Evolutionary conservation across 2,113 vertebrate genomes (phyloP), one percentile per base, ranked within the genome.

Genomic region (Falcunculus frontatus): DNA sequence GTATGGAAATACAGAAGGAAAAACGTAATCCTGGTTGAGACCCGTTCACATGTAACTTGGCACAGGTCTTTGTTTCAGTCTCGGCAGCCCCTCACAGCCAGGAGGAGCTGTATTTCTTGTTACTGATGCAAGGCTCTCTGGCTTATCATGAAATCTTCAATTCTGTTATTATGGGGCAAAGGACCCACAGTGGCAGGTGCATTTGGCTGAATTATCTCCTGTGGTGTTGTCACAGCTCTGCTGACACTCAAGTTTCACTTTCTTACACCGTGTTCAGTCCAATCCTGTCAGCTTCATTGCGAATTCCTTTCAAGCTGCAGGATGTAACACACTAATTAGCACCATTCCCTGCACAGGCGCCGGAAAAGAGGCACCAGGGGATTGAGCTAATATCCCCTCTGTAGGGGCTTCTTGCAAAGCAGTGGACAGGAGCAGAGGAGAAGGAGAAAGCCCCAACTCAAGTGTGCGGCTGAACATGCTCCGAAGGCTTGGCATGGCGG

Each of bases 251-350:
- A 16, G 41, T 72, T 86, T 75, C 72, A 26, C 83, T 90, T 81
- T 49, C 44, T 39, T 49, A 13, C 9, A 1, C 18, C 1, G 11
- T 11, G 39, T 25, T 88, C 72, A 53, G 76, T 46, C 65, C 84
- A 35, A 17, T 35, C 30, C 73, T 46, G 68, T 35, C 79, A 46
- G 52, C 92, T 49, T 92, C 92, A 59, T 84, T 89, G 64, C 0
- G 1, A 56, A 93, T 96, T 95, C 90, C 76, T 97, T 83, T 56
- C 90, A 56, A 90, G 90, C 90, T 86, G 90, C 95, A 84, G 95
- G 93, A 86, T 88, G 56, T 84, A 81, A 93, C 0, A 6, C 56
- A 5, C 88, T 72, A 94, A 96, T 90, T 93, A 96, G 88, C 85
- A 44, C 62, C 6, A 0, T 44, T 94, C 94, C 79, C 89, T 35